phyloP scores from a whole-genome alignment of 2,113 vertebrate genomes.

The Rattus rattus region DNA sequence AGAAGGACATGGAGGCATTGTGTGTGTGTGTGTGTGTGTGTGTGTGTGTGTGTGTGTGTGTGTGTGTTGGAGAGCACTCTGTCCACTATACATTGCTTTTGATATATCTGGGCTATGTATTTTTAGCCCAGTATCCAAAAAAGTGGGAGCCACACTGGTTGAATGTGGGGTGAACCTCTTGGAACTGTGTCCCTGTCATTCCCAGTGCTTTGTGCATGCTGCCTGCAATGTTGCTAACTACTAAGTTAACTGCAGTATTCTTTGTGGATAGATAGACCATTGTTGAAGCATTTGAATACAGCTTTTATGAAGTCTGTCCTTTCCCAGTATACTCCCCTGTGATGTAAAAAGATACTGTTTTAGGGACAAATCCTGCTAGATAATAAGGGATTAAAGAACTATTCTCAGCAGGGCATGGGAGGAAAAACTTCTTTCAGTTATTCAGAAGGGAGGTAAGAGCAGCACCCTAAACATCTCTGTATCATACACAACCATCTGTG shows the following conservation, averaged over 20 bases:
- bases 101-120: conserved; percentile 20
- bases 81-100: conserved; percentile 49
- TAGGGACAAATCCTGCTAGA: conserved; percentile 50
- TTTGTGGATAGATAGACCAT: conserved; percentile 2
- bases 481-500: conserved; percentile 48
- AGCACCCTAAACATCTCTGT: conserved; percentile 59
- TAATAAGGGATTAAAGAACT: background rate
- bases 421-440: conserved; percentile 8
- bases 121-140: conserved; percentile 56
- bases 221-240: conserved; percentile 43
- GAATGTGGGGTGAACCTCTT: conserved; percentile 3
- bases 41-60: background rate
- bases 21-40: background rate
- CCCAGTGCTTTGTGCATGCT: background rate
- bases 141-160: conserved; percentile 1
- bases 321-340: background rate
- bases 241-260: conserved; percentile 42
- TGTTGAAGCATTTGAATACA: background rate
- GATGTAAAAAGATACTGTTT: background rate
- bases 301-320: background rate
- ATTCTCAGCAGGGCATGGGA: background rate
- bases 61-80: background rate
- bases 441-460: conserved; percentile 34
- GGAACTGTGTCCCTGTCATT: conserved; percentile 32
- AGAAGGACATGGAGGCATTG: background rate